phyloP scores from a whole-genome alignment of 2,797 vertebrate species.

The Lycodopsis pacificus region DNA sequence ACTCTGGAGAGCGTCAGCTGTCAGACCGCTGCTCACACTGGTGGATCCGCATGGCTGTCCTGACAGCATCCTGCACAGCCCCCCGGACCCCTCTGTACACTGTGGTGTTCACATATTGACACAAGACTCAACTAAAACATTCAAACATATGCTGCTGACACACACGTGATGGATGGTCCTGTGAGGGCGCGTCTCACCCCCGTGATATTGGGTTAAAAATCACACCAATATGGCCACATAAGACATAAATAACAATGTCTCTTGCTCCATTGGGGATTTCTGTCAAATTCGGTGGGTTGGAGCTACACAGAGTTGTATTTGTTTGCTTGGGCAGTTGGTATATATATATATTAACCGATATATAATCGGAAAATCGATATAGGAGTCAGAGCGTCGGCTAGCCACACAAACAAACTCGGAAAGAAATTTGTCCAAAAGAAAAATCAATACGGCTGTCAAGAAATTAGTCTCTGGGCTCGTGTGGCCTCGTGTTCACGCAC shows the following conservation, averaged over 20 bases:
- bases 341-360: slow-evolving; percentile 33
- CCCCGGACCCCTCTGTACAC: slow-evolving; percentile 2
- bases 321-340: slow-evolving; percentile 18
- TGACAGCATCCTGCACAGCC: slow-evolving; percentile 35
- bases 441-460: slow-evolving; percentile 37
- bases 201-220: slow-evolving; percentile 32
- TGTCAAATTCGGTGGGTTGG: slow-evolving; percentile 16
- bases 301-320: slow-evolving; percentile 35
- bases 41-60: slow-evolving; percentile 18
- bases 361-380: slow-evolving; percentile 48
- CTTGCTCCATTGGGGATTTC: slow-evolving; percentile 12
- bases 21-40: slow-evolving; percentile 39
- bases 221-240: slow-evolving; percentile 8
- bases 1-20: slow-evolving; percentile 56
- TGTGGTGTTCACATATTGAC: slow-evolving; percentile 29
- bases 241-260: slow-evolving; percentile 35
- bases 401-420: slow-evolving; percentile 20
- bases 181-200: slow-evolving; percentile 7
- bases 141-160: slow-evolving; percentile 30
- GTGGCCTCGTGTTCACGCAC: background rate
- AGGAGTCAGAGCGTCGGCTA: background rate
- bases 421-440: slow-evolving; percentile 22
- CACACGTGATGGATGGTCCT: slow-evolving; percentile 56
- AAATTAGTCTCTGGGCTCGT: background rate
- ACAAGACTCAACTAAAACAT: slow-evolving; percentile 16